Conservation (phyloP, 2,797 vertebrate species). For the Saguinus oedipus region DNA sequence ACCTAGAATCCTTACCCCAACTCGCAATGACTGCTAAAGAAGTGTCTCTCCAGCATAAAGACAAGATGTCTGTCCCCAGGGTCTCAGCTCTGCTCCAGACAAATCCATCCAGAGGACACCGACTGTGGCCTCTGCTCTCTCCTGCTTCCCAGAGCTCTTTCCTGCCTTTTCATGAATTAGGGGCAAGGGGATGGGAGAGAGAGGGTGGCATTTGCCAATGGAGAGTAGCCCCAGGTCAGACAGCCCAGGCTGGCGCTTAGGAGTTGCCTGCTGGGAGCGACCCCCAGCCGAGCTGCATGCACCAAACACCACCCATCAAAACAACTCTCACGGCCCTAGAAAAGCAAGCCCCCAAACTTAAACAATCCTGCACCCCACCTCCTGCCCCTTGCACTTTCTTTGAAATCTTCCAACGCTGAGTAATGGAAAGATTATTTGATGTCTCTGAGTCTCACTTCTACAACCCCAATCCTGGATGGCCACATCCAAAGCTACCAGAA, state of each 20-base stretch:
- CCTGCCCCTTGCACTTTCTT: neutral
- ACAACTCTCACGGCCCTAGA: constrained; percentile 53
- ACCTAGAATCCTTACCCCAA: neutral
- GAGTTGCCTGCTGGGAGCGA: constrained; percentile 23
- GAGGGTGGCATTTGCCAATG: constrained; percentile 29
- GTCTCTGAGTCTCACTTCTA: neutral
- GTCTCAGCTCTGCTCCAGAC: neutral
- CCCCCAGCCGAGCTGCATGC: neutral
- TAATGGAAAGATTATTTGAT: constrained; percentile 30
- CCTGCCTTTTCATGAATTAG: neutral
- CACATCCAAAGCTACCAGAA: neutral
- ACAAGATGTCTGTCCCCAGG: neutral
- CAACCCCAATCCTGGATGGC: neutral
- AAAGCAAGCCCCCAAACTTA: constrained; percentile 1
- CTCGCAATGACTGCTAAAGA: neutral
- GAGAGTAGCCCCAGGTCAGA: constrained; percentile 39
- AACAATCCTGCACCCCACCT: neutral
- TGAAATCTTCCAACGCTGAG: neutral
- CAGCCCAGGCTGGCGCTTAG: neutral
- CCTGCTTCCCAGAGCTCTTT: neutral
- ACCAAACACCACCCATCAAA: constrained; percentile 32
- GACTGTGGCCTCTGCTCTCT: neutral
- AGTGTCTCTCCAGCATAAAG: neutral
- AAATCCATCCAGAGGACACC: neutral
- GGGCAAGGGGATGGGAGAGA: neutral